A percentile compares a stretch with the other conserved stretches of the same genome.
Evolutionary conservation across 2,113 vertebrate species (phyloP).

Genomic region (Echinops telfairi): DNA sequence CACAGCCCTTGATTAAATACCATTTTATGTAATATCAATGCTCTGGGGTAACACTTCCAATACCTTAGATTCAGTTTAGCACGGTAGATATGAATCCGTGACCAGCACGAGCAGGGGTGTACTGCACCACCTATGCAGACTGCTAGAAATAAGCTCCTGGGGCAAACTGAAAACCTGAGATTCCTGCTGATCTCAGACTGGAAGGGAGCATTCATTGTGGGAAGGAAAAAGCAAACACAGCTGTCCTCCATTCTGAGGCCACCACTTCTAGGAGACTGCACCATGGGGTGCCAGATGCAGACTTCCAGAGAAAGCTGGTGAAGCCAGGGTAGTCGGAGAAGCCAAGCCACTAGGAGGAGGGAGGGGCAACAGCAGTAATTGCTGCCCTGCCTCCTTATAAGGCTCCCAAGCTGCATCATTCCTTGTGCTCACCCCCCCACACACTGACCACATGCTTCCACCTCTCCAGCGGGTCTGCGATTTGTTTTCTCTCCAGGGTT

Average conservation of each 20-base stretch:
- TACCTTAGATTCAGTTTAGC: background rate
- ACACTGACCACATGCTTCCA: accelerated
- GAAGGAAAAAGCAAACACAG: conserved; percentile 17
- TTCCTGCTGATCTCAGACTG: background rate
- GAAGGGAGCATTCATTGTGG: background rate
- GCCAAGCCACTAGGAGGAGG: background rate
- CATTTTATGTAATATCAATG: background rate
- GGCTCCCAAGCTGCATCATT: background rate
- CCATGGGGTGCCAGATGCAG: background rate
- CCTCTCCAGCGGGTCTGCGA: background rate
- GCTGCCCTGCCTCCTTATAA: accelerated
- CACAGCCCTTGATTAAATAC: background rate
- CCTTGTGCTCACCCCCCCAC: too few species aligned
- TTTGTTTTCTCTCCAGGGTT: background rate
- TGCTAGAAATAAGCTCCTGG: background rate
- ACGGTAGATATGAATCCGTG: background rate
- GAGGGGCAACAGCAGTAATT: background rate
- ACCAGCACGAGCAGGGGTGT: background rate
- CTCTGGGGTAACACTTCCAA: background rate
- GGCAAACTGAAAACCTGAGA: background rate
- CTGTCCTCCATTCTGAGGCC: background rate
- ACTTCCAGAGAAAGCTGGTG: background rate
- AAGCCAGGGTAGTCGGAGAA: too few species aligned
- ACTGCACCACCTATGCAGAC: background rate
- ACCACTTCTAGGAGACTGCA: background rate